Evolutionary conservation across 2,797 vertebrate genomes (phyloP), one percentile per base, ranked within the genome.

Genomic region (Cheirogaleus major): DNA sequence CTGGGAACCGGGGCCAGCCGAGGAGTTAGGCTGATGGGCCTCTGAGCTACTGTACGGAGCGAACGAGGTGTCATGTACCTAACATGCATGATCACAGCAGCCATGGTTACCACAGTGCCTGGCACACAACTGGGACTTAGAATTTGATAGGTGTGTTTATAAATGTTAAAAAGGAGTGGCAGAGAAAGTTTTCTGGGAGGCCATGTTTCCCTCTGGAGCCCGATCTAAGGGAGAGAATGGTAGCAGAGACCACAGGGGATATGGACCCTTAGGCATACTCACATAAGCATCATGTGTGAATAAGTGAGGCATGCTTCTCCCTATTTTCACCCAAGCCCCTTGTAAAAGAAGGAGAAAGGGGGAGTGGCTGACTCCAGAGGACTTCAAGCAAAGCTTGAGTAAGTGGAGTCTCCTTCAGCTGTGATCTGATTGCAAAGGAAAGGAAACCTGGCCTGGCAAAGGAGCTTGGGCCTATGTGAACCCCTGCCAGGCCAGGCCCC

Each of bases 161-260:
- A 91, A 52, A 45, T 90, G 86, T 91, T 91, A 35, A 85, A 91
- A 67, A 78, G 32, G 75, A 75, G 5, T 78, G 69, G n/a, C 82
- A 93, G 57, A 82, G 48, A 73, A 81, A 83, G n/a, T 55, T 67
- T 22, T 14, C n/a, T 61, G 38, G 67, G 41, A 72, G 70, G 48
- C 25, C 38, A 14, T 43, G n/a, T 75, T 45, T 23, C 35, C 23
- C 43, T 78, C 17, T 72, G 79, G 87, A 50, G 22, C 41, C 25
- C 25, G 3, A 89, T 80, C 35, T 59, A 59, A 61, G 25, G 45
- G 30, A 55, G 35, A 61, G 35, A 55, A 65, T 79, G 30, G 79
- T 55, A 50, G 50, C 67, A 85, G 67, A 45, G 65, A 52, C 25
- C 15, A 4, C 2, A 18, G 41, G 84, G 41, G 8, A 81, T n/a